These are phyloP conservation scores for Marasmarcha lunaedactyla DNA, from an alignment of 2,888 invertebrate species.

Conservation along the genomic window DNA sequence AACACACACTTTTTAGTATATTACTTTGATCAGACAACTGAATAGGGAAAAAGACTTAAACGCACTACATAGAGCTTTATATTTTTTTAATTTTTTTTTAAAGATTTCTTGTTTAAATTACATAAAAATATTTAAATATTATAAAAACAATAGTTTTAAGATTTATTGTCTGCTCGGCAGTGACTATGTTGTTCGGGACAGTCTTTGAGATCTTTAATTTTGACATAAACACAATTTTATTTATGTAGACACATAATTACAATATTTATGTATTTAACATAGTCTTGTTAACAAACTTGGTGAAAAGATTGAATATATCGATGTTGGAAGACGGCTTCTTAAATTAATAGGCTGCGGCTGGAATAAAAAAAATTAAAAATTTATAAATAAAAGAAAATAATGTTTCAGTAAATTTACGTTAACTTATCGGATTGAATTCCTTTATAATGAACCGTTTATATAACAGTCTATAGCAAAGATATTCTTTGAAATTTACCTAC, in stretches of 20 bases:
- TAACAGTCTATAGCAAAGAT: too few relatives aligned
- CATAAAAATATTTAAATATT: constrained; percentile 8
- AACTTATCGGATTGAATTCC: too few relatives aligned
- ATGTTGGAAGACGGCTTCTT: constrained; percentile 30
- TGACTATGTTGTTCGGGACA: constrained; percentile 58
- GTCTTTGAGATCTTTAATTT: constrained; percentile 48
- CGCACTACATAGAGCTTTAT: constrained; percentile 22
- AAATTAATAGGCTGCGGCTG: constrained; percentile 64
- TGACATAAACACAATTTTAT: constrained; percentile 10
- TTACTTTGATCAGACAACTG: too few relatives aligned
- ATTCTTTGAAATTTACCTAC: too few relatives aligned
- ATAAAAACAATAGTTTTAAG: constrained; percentile 33
- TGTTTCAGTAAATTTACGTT: too few relatives aligned
- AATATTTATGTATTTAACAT: constrained; percentile 37
- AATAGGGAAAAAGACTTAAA: constrained; percentile 15
- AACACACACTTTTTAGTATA: too few relatives aligned
- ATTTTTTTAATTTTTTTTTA: constrained; percentile 53
- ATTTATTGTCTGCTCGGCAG: constrained; percentile 38
- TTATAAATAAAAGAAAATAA: too few relatives aligned
- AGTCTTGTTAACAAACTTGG: constrained; percentile 39
- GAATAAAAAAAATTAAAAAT: constrained; percentile 29
- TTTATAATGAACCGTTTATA: too few relatives aligned
- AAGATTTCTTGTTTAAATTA: neutral
- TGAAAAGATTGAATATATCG: constrained; percentile 36
- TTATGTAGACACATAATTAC: constrained; percentile 19